Base-by-base conservation (phyloP, 1,140 invertebrate genomes). In the Helicoverpa zea region DNA sequence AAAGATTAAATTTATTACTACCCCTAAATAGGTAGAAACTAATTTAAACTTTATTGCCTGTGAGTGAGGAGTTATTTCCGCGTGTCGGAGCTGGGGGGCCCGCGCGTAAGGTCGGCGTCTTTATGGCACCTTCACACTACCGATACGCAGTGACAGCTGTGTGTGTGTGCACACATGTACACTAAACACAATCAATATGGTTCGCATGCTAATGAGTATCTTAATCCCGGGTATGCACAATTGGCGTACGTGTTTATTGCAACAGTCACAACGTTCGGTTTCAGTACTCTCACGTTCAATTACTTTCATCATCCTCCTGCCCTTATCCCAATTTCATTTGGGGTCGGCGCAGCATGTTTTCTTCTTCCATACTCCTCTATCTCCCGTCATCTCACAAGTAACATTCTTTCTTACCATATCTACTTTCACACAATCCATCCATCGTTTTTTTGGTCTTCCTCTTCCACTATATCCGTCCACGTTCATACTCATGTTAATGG, bases 1-100 rank as follows among this genome's bases (percentile, higher is more conserved):
- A 64, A 54, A 77, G 18, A 64, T 77, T 77, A 77, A 77, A 77
- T 66, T 77, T 77, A 77, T 77, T 77, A 66, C 61, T 66, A 66
- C 75, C 54, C 47, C 49, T 51, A 2, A 56, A 64, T 23, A 16
- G 47, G 12, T 35, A 49, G 14, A 66, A 77, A 77, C 13, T 66
- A 54, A 66, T 52, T 66, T 77, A 54, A 77, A 77, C 75, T 64
- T 52, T 77, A 63, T 76, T 14, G 30, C 16, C 29, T 30, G 4
- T 18, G 9, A 30, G 35, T 76, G 35, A 76, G 43, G 51, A 59
- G 12, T 49, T 61, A 63, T 61, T 61, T 51, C 35, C 43, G 56
- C 5, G 0, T 29, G 56, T 51, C 35, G n/a, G 13, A 29, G 18
- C n/a, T 12, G 7, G 7, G 35, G 13, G 10, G 14, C 43, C 73